A percentile compares a stretch with the other conserved stretches of the same genome.
Conservation (phyloP, 2,888 invertebrate species). For the Drosophila eohydei region DNA sequence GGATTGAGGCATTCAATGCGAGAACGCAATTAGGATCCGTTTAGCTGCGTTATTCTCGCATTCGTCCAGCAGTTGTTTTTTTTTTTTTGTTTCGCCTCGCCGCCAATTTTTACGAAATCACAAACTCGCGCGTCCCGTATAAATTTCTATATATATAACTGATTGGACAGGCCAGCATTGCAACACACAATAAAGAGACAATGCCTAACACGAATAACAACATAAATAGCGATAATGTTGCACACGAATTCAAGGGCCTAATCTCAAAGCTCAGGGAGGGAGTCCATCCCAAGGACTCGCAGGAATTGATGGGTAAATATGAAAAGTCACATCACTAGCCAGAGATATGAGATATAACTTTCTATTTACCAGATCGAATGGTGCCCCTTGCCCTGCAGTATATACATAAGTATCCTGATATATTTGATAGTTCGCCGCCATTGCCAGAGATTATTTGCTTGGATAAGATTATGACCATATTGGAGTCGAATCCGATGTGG, state of each 20-base stretch:
- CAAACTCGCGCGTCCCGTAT: slow-evolving; percentile 14
- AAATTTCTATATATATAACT: not conserved
- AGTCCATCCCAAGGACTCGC: slow-evolving; percentile 16
- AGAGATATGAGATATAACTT: not conserved
- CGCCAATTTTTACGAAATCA: slow-evolving; percentile 11
- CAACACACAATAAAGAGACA: not conserved
- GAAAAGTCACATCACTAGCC: not conserved
- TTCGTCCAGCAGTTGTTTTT: slow-evolving; percentile 30
- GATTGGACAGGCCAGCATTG: not conserved
- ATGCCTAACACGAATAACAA: slow-evolving; percentile 10
- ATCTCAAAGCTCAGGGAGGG: slow-evolving; percentile 10
- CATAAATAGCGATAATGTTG: slow-evolving; percentile 6
- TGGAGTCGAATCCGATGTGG: slow-evolving; percentile 14
- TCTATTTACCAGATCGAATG: slow-evolving; percentile 23
- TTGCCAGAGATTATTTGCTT: slow-evolving; percentile 31
- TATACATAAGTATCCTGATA: slow-evolving; percentile 19
- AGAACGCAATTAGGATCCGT: slow-evolving; percentile 1
- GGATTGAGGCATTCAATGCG: not conserved
- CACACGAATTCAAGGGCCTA: slow-evolving; percentile 8
- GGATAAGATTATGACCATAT: slow-evolving; percentile 22
- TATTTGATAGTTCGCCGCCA: slow-evolving; percentile 10
- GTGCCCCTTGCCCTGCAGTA: slow-evolving; percentile 39
- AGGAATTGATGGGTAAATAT: slow-evolving; percentile 25
- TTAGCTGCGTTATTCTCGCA: slow-evolving; percentile 10
- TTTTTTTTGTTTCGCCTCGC: slow-evolving; percentile 5